Conservation (phyloP, 2,888 invertebrate species). For the Dastarcus helophoroides region DNA sequence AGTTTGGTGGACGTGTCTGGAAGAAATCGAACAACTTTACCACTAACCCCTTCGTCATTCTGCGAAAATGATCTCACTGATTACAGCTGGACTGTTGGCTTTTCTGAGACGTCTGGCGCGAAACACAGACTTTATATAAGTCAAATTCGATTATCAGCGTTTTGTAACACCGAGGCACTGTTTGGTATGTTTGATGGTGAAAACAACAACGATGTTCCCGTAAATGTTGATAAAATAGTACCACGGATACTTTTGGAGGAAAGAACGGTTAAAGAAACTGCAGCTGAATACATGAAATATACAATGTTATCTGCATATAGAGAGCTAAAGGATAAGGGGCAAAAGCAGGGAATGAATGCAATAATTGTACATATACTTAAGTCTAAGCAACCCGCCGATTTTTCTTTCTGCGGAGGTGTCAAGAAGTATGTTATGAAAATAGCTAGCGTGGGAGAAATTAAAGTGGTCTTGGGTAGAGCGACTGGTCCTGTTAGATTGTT, state of each 20-base stretch:
- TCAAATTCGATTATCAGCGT: conserved; percentile 65
- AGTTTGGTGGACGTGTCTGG: conserved; percentile 79
- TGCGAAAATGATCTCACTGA: conserved; percentile 49
- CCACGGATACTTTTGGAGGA: conserved; percentile 74
- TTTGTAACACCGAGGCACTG: conserved; percentile 69
- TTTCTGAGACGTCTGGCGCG: conserved; percentile 73
- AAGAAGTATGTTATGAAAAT: conserved; percentile 59
- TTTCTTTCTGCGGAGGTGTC: conserved; percentile 48
- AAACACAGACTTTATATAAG: conserved; percentile 62
- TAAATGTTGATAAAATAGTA: conserved; percentile 59
- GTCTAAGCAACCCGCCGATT: conserved; percentile 44
- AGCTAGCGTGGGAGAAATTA: conserved; percentile 65
- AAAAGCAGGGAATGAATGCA: conserved; percentile 60
- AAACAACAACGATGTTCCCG: conserved; percentile 56
- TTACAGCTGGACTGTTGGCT: conserved; percentile 69
- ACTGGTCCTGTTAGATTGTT: conserved; percentile 56
- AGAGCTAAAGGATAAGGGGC: conserved; percentile 62
- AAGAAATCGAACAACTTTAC: conserved; percentile 56
- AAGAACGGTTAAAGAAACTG: conserved; percentile 67
- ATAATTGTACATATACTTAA: conserved; percentile 63
- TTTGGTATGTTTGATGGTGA: conserved; percentile 77
- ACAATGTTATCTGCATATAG: conserved; percentile 70
- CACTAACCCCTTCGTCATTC: conserved; percentile 41
- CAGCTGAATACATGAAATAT: conserved; percentile 73
- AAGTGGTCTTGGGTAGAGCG: conserved; percentile 57